Base-by-base conservation (phyloP, 2,113 vertebrate genomes). In the Podocnemis expansa region DNA sequence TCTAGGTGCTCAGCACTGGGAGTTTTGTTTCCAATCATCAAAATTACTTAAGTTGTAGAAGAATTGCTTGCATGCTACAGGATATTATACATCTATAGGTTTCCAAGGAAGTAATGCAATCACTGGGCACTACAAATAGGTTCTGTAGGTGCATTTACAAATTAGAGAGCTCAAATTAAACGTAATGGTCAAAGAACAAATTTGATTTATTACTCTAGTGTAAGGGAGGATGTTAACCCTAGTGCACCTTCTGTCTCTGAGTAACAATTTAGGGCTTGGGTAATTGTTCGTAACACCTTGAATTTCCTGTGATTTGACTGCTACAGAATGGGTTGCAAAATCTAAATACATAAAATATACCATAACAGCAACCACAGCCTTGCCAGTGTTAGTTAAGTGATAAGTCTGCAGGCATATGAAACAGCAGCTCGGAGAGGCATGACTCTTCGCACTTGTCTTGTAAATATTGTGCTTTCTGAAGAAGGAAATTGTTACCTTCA, bases 401-500 rank as follows among this genome's bases (percentile, higher is more conserved):
- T n/a, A n/a, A n/a, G n/a, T n/a, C n/a, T n/a, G n/a, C n/a, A n/a
- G n/a, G n/a, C n/a, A n/a, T n/a, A n/a, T n/a, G n/a, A n/a, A n/a
- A n/a, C n/a, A n/a, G n/a, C n/a, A n/a, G n/a, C n/a, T 93, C 47
- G 82, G 31, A 91, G 89, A 27, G 91, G 27, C 2, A 25, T 16
- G 91, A 63, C 1, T 45, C 76, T 10, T 54, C n/a, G n/a, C 31
- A 58, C 34, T 25, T 29, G 60, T 10, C 58, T 41, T 52, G 11
- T 41, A 84, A 89, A 75, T 10, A 85, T 75, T 14, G 14, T 82
- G 17, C 17, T 41, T 25, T 67, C 51, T 27, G 6, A 29, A 87
- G 52, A 58, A 85, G 47, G 78, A 85, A 2, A 21, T 43, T 29
- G 97, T 94, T 92, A 99, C 99, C 99, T 99, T 78, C 99, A 98